Base-by-base conservation (phyloP, 2,113 vertebrate species). In the Mastomys natalensis region DNA sequence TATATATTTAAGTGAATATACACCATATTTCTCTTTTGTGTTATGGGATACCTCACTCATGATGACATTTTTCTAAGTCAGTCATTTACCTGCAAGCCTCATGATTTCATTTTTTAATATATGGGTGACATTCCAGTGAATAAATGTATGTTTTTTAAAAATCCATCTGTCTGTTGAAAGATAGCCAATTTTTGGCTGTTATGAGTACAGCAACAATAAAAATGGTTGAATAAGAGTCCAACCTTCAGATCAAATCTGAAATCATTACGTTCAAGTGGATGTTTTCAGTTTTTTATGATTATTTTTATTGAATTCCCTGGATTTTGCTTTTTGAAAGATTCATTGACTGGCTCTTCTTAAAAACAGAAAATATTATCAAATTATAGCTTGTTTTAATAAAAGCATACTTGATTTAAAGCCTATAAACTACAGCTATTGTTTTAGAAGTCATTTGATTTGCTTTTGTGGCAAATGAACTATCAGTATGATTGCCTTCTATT, bases 181-280 rank as follows among this genome's bases (percentile, higher is more conserved):
- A 40, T 11, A 82, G 40, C 37, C 37, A 60, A 26, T 60, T 60
- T 60, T 7, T 82, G 13, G 21, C 21, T 40, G 1, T 8, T 82
- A 26, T 40, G 37, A 60, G 26, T 8, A 60, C 21, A 82, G 11
- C 10, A 40, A 24, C 5, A 60, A 60, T 82, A 22, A 82, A 82
- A n/a, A 82, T 40, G 2, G 37, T 24, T 22, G 37, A 58, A 21
- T 5, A 58, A n/a, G 96, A 0, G 3, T 98, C 98, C 0, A 99
- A 60, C 95, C 96, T 55, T 91, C 93, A 34, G 98, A 98, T 96
- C 37, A 62, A 3, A 68, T 66, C 31, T 89, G 37, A 76, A 85
- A 85, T 85, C 7, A 84, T 81, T 24, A 60, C 22, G 7, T 60
- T 37, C 43, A 87, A 24, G 10, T 19, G 37, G 34, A 81, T 58